These are phyloP conservation scores for Amphilophus citrinellus DNA, from an alignment of 2,113 vertebrate species.

Conservation along the genomic window DNA sequence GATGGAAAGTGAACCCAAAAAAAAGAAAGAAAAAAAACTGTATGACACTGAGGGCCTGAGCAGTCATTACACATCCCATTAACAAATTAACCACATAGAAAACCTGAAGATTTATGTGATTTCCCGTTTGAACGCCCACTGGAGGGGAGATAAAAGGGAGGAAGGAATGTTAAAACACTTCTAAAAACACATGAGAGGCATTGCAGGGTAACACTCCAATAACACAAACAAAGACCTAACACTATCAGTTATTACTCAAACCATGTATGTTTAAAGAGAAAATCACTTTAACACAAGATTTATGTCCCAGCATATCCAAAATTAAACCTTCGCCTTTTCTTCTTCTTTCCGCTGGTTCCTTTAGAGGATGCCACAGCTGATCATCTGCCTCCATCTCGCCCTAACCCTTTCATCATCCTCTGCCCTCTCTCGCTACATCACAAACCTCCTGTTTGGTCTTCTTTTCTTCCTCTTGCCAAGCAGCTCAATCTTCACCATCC, in stretches of 20 bases:
- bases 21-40: too few species aligned
- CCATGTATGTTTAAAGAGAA: background rate
- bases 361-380: background rate
- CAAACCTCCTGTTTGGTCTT: background rate
- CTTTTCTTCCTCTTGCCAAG: background rate
- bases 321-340: accelerated
- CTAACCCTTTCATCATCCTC: background rate
- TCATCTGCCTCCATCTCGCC: background rate
- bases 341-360: background rate
- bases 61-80: too few species aligned
- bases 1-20: background rate
- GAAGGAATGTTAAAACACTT: too few species aligned
- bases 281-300: background rate
- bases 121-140: too few species aligned
- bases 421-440: background rate
- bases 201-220: too few species aligned
- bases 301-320: background rate
- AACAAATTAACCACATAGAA: too few species aligned
- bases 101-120: background rate
- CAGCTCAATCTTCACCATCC: background rate
- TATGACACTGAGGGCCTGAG: too few species aligned
- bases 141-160: too few species aligned
- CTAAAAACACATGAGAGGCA: too few species aligned
- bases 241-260: too few species aligned
- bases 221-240: too few species aligned